These are phyloP conservation scores for Capitella teleta DNA, from an alignment of 1,140 invertebrate species.

Conservation along the genomic window DNA sequence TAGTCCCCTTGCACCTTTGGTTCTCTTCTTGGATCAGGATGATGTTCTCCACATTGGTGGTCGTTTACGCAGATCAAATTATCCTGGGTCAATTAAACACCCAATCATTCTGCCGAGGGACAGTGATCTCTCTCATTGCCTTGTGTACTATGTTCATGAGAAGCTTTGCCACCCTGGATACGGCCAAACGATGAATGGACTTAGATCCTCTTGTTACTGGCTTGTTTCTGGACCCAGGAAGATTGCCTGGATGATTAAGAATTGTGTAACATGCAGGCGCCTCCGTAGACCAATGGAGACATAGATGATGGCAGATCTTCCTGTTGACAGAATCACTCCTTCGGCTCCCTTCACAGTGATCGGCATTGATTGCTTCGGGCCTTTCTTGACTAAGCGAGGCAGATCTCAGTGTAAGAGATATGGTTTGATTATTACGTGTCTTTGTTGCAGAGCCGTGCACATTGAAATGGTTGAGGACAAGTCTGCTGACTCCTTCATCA, in stretches of 20 bases:
- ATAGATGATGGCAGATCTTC: conserved; percentile 19
- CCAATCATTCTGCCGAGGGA: conserved; percentile 16
- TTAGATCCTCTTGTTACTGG: conserved; percentile 16
- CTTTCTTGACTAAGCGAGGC: conserved; percentile 15
- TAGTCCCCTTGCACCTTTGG: conserved; percentile 11
- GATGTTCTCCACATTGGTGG: conserved; percentile 17
- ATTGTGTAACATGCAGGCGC: conserved; percentile 16
- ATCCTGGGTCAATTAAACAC: conserved; percentile 6
- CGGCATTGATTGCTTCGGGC: conserved; percentile 18
- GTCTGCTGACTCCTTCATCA: conserved; percentile 18
- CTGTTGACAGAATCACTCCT: conserved; percentile 13
- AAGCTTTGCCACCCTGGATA: conserved; percentile 14
- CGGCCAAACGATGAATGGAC: conserved; percentile 9
- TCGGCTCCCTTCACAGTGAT: conserved; percentile 16
- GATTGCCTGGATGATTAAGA: conserved; percentile 12
- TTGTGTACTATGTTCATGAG: conserved; percentile 15
- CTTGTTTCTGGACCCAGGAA: conserved; percentile 12
- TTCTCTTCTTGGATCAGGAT: conserved; percentile 16
- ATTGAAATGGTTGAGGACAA: conserved; percentile 18
- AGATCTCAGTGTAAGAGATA: conserved; percentile 13
- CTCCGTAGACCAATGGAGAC: conserved; percentile 2
- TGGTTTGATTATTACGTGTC: conserved; percentile 17
- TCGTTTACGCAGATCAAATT: conserved; percentile 1
- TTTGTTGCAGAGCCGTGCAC: conserved; percentile 13
- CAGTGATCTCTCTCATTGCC: conserved; percentile 10